Base-by-base conservation (phyloP, 2,113 vertebrate species). In the Pongo abelii region DNA sequence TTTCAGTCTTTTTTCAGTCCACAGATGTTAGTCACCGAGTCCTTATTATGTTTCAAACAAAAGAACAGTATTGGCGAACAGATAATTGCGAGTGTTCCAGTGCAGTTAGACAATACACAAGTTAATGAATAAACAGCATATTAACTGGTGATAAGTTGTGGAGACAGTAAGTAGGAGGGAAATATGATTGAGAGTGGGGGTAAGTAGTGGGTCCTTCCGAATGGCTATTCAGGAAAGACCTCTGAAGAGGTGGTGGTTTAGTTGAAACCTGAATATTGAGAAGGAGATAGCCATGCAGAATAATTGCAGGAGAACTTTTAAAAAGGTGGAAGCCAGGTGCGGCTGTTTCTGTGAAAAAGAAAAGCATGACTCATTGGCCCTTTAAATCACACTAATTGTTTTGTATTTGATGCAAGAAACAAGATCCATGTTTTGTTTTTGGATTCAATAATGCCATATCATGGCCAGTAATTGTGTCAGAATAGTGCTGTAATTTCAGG, bases 1-100 rank as follows among this genome's bases (percentile, higher is more conserved):
- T 61, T 91, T 46, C 72, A 10, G 20, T 46, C 6, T 10, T 12
- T 46, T 52, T 27, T 27, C 38, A 59, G 80, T 12, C 1, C 78
- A 3, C 79, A 12, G 0, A 8, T 35, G 0, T 22, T 23, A 13
- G 38, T 59, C 61, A 3, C 3, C 10, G 61, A 43, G 30, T 40
- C 40, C 40, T 43, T 18, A 20, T 0, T 27, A 48, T 50, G 93
- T 75, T 8, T 35, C 48, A 32, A 61, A 27, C 72, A 8, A 5
- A 59, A 72, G 38, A 89, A 23, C 57, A 7, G 35, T 7, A 22
- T n/a, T 57, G 38, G 27, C 22, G 80, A 43, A 7, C 3, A 67
- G 23, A 0, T 27, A 38, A 0, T 1, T 77, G 59, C 67, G 50
- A 6, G 35, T 30, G 8, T 69, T 40, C 10, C 30, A 4, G 4